Evolutionary conservation across 53 echinoderm and acorn worm species (phyloP).

Genomic region (Antedon mediterranea): DNA sequence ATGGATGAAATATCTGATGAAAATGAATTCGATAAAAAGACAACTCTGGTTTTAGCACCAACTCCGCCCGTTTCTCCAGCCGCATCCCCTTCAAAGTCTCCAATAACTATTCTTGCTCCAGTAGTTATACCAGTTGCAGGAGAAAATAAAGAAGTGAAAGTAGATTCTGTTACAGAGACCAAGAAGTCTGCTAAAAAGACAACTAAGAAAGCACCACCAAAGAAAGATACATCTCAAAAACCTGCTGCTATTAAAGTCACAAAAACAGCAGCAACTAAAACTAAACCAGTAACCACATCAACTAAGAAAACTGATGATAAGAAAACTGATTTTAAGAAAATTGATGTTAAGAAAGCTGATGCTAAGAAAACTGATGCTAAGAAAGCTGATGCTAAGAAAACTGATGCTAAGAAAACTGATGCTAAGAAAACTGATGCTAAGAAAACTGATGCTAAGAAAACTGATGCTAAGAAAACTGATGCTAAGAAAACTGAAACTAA

Average conservation of each 20-base stretch:
- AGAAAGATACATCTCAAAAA: neutral
- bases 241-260: neutral
- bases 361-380: conserved; percentile 40
- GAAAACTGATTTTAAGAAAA: conserved; percentile 4
- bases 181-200: conserved; percentile 41
- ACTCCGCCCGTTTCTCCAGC: conserved; percentile 10
- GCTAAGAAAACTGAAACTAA: conserved; percentile 1
- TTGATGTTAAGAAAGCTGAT: conserved; percentile 15
- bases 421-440: conserved; percentile 16
- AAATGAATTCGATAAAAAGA: conserved; percentile 5
- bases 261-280: neutral
- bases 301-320: neutral
- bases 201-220: conserved; percentile 18
- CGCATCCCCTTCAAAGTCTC: conserved; percentile 11
- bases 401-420: conserved; percentile 15
- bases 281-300: neutral
- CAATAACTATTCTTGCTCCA: conserved; percentile 1
- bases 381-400: neutral
- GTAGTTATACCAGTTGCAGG: neutral
- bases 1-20: conserved; percentile 15
- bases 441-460: conserved; percentile 36
- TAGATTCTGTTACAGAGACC: neutral
- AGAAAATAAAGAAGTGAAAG: neutral
- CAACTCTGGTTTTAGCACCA: conserved; percentile 7
- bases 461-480: conserved; percentile 3